A percentile compares a stretch with the other conserved stretches of the same genome.
Conservation (phyloP, 2,797 vertebrate species). For the Crenichthys baileyi region DNA sequence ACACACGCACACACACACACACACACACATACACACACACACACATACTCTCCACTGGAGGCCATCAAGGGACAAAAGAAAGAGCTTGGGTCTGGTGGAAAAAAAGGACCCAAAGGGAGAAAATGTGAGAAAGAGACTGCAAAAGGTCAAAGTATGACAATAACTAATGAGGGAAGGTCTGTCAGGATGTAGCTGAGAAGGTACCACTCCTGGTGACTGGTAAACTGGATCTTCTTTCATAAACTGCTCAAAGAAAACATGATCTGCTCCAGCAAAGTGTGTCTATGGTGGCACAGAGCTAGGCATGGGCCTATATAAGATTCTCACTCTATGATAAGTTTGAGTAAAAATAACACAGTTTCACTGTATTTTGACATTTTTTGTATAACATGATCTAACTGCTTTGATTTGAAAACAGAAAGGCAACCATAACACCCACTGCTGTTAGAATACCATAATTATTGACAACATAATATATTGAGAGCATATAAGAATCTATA, state of each 20-base stretch:
- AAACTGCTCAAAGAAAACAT: conserved; percentile 5
- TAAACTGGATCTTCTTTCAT: conserved; percentile 28
- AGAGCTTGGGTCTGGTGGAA: conserved; percentile 38
- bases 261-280: not conserved
- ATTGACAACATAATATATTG: not conserved
- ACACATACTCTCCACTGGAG: conserved; percentile 38
- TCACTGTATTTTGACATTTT: not conserved
- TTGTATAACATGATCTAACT: not conserved
- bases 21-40: conserved; percentile 24
- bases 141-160: conserved; percentile 64
- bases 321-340: not conserved
- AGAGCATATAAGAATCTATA: not conserved
- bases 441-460: not conserved
- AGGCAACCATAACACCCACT: not conserved
- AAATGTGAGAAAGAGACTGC: conserved; percentile 26
- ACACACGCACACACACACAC: conserved; percentile 16
- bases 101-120: conserved; percentile 37
- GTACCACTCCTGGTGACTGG: conserved; percentile 31
- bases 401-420: not conserved
- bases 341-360: not conserved
- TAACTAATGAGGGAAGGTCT: conserved; percentile 53
- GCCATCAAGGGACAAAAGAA: conserved; percentile 51
- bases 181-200: conserved; percentile 14
- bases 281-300: not conserved
- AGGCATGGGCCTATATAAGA: not conserved